phyloP scores from a whole-genome alignment of 1,140 invertebrate species.

The Ostrea edulis region DNA sequence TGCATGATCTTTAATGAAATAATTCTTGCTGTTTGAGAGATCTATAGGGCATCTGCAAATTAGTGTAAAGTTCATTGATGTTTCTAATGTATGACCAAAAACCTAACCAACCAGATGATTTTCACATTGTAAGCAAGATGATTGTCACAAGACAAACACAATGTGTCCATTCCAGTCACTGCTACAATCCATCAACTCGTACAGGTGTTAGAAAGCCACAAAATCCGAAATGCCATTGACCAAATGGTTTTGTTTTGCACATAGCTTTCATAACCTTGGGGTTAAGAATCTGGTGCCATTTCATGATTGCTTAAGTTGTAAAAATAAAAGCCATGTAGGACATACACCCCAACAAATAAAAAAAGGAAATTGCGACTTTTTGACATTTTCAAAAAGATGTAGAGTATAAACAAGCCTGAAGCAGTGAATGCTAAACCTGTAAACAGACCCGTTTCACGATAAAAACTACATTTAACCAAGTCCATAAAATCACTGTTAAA shows the following conservation, averaged over 20 bases:
- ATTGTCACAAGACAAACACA: constrained; percentile 5
- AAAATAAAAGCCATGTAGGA: not conserved
- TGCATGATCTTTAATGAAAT: not conserved
- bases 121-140: not conserved
- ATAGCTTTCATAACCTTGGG: constrained; percentile 5
- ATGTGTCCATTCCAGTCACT: not conserved
- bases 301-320: not conserved
- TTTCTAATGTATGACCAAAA: not conserved
- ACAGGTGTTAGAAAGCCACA: not conserved
- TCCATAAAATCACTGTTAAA: not conserved
- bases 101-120: not conserved
- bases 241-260: constrained; percentile 15
- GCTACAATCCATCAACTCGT: not conserved
- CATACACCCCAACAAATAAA: not conserved
- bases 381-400: not conserved
- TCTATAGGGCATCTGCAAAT: not conserved
- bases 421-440: not conserved
- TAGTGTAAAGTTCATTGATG: not conserved
- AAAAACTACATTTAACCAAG: not conserved
- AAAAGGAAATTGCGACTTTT: not conserved
- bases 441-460: not conserved
- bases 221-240: not conserved
- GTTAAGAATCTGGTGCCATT: constrained; percentile 20
- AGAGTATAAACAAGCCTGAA: not conserved
- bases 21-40: not conserved